Base-by-base conservation (phyloP, 2,888 invertebrate species). In the Aporophyla lueneburgensis region DNA sequence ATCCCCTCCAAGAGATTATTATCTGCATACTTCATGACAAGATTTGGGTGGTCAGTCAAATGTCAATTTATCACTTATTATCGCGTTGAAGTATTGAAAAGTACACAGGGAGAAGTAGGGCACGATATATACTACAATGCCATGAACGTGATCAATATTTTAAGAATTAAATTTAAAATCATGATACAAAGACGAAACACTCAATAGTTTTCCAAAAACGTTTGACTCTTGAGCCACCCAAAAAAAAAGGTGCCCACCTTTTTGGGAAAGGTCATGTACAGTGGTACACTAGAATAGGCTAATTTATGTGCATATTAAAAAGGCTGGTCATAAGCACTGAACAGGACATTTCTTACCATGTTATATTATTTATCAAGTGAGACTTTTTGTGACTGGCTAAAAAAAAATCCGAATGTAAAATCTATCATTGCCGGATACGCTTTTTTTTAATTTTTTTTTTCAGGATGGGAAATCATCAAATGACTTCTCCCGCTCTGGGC, bases 41-140 rank as follows among this genome's bases (percentile, higher is more conserved):
- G 33, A 33, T 33, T 33, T 33, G 33, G 3, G 1, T 2, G 33
- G 33, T 33, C 33, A 33, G 33, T 33, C 3, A 43, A 43, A 43
- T 43, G 59, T 74, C 7, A 77, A 84, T 59, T 84, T 84, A 81
- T 71, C 82, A 74, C 80, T 81, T 74, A 71, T 79, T 70, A 81
- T 58, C 9, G 67, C 21, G 58, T 62, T 12, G 24, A 59, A 75
- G 56, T 65, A 74, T 67, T 46, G 43, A 65, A 71, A 51, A 79
- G 74, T 68, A 85, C 83, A 80, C 62, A 70, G 77, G 85, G 85
- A 62, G 78, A 86, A 59, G 2, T 82, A 76, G 70, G 76, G 54
- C 71, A 65, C 59, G 33, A 74, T 43, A 81, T 85, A 71, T 75
- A 81, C 43, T 56, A 43, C 51, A 69, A 10, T 16, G 33, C 68